Evolutionary conservation across 2,113 vertebrate species (phyloP).

Genomic region (Cisticola juncidis): DNA sequence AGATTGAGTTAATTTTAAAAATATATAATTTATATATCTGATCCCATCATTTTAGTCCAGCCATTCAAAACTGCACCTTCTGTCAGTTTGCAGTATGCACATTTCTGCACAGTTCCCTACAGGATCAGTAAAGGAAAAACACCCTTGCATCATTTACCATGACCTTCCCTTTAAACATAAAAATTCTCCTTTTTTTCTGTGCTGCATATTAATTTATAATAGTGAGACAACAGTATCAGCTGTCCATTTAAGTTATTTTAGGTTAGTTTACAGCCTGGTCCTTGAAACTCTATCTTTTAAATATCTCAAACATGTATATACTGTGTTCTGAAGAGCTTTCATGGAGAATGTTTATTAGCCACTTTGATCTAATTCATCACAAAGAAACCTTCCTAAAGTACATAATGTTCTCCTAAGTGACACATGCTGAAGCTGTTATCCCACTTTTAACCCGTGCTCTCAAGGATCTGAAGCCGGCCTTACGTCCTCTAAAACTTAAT

Average conservation of each 20-base stretch:
- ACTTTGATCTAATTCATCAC: conserved; percentile 77
- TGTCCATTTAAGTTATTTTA: background rate
- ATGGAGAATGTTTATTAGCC: conserved; percentile 65
- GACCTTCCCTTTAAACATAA: conserved; percentile 3
- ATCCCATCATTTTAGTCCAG: background rate
- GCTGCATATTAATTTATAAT: conserved; percentile 38
- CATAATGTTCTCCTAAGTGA: conserved; percentile 62
- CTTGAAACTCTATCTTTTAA: conserved; percentile 56
- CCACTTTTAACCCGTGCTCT: conserved; percentile 40
- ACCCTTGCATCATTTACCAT: background rate
- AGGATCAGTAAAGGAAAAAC: background rate
- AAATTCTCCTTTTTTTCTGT: background rate
- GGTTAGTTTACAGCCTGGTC: conserved; percentile 45
- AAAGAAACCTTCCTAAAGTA: conserved; percentile 62
- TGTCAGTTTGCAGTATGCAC: background rate
- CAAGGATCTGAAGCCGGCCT: conserved; percentile 14
- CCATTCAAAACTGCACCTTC: background rate
- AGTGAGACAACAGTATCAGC: background rate
- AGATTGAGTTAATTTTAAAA: background rate
- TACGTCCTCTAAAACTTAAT: conserved; percentile 53
- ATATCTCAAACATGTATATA: conserved; percentile 40
- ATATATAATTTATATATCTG: background rate
- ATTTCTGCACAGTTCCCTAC: background rate
- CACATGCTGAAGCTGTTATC: conserved; percentile 54
- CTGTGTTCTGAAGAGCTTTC: conserved; percentile 69